Evolutionary conservation across 2,888 invertebrate genomes (phyloP), one percentile per base, ranked within the genome.

Genomic region (Drosophila affinis): DNA sequence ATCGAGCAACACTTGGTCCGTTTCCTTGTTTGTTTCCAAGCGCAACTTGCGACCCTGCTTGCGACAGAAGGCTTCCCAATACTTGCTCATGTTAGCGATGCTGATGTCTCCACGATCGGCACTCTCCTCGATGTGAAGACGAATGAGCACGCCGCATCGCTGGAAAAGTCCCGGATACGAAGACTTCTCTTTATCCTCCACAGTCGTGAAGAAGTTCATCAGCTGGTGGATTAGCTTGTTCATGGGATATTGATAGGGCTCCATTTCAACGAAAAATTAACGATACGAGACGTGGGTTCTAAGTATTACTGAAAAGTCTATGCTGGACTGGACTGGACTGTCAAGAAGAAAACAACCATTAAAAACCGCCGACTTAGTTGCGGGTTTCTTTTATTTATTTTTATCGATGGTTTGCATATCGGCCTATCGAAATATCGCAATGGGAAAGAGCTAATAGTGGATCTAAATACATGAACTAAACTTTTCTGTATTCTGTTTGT

Each of bases 91-190:
- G 63, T 93, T 91, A 10, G 94, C 94, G 90, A 95, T 95, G 92
- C 94, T 95, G 5, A 95, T 91, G 74, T 96, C 96, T 9, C 96
- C 96, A 49, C 1, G 2, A 0, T 59, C 44, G 9, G 6, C 1
- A 7, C 95, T 90, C 76, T 94, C 93, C 75, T 94, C 94, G 1
- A 91, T 93, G 82, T 95, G 95, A 82, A 93, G 72, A 29, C 78
- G 88, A 0, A 83, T 27, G 0, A 82, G 62, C 10, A 88, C 78
- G 1, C 80, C 87, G 21, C 54, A 77, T 10, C 69, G 72, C 12
- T 47, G 51, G 10, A 39, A 24, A 0, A 54, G 47, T 7, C 52
- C 2, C 9, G 46, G 3, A 14, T 14, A 12, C n/a, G 39, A 2
- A 7, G 27, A 29, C 4, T 7, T 27, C 2, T 17, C 10, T 0